Evolutionary conservation across 2,797 vertebrate genomes (phyloP), one percentile per base, ranked within the genome.

Genomic region (Anguilla obscura): DNA sequence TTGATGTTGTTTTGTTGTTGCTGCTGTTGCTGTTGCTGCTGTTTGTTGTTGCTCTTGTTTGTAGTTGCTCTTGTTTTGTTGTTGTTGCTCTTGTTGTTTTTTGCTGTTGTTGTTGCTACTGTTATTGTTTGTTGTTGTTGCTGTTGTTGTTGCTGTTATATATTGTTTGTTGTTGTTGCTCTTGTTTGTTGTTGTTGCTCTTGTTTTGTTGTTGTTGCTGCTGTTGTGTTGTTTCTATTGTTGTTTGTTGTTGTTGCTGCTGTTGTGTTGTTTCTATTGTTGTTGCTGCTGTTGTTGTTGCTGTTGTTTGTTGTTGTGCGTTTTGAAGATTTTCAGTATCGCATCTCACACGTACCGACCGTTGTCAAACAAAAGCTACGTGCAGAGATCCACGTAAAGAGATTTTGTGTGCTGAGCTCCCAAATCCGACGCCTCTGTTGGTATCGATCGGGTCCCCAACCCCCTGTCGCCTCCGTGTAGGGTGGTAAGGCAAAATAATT

Each of bases 351-450:
- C 79, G 12, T 88, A 90, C 90, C 90, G 91, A 93, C 91, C 89
- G 91, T 40, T 0, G 91, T 91, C 93, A 93, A 93, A 92, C 93
- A 93, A 92, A 74, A 12, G 89, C 88, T 88, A 90, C 92, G 92
- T 94, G 66, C 48, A 91, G 89, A 86, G 89, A 33, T 87, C 86
- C 91, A 90, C 91, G 92, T 91, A 91, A 92, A 91, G 91, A 93
- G 91, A 90, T 82, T 88, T 86, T 89, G 90, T 91, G 45, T 90
- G 91, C 88, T 91, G 91, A 93, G 93, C 93, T 92, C 89, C 92
- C 30, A 92, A 93, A 95, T 92, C 87, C 90, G 88, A 87, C 58
- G 36, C 45, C 69, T 86, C 86, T 87, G 90, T 91, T 79, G 74
- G 87, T 89, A 85, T 91, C 90, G 92, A 93, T 90, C 89, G 90